Percentiles rank a stretch among this genome's conserved stretches.
These are phyloP conservation scores for Zygothrica quintamaculata DNA, from an alignment of 2,888 invertebrate genomes.

Conservation along the genomic window DNA sequence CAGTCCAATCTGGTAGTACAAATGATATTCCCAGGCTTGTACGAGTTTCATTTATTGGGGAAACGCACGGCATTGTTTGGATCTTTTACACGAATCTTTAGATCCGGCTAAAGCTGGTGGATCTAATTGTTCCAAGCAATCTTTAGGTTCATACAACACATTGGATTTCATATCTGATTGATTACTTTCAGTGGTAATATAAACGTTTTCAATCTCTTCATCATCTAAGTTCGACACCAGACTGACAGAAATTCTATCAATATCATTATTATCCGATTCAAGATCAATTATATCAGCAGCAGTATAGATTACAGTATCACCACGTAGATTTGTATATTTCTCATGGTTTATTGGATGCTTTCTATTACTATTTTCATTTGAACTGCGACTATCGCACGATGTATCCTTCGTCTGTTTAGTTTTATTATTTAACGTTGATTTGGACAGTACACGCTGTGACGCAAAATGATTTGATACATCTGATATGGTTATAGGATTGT, in stretches of 20 bases:
- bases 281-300: conserved; percentile 14
- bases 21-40: conserved; percentile 49
- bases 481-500: conserved; percentile 73
- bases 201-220: conserved; percentile 35
- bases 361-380: conserved; percentile 44
- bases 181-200: background rate
- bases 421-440: background rate
- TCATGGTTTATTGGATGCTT: conserved; percentile 29
- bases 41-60: conserved; percentile 36
- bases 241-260: conserved; percentile 63
- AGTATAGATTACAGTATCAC: conserved; percentile 54
- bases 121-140: conserved; percentile 37
- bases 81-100: conserved; percentile 58
- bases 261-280: conserved; percentile 27
- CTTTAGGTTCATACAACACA: conserved; percentile 14
- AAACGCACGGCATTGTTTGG: conserved; percentile 57
- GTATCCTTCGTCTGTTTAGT: conserved; percentile 12
- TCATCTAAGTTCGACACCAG: conserved; percentile 66
- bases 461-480: conserved; percentile 68
- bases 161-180: conserved; percentile 2
- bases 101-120: conserved; percentile 27
- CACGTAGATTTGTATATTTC: conserved; percentile 49
- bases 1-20: conserved; percentile 44
- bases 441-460: conserved; percentile 30
- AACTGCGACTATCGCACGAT: conserved; percentile 32